Evolutionary conservation across 64 coral and sea anemone species (phyloP), one percentile per base, ranked within the genome.

Genomic region (Montipora sp.): DNA sequence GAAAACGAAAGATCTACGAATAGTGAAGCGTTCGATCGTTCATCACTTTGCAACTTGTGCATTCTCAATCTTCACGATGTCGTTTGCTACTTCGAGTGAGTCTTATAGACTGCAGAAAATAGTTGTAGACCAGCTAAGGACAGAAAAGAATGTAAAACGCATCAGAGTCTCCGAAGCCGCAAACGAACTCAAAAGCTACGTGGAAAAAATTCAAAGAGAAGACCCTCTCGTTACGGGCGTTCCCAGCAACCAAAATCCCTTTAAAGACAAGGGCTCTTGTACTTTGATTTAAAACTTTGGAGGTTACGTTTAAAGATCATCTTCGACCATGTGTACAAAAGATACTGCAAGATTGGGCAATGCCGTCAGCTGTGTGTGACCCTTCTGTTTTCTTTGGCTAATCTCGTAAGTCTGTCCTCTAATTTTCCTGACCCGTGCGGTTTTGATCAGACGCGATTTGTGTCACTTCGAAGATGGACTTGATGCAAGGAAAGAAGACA

Each of bases 161-260:
- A 89, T 89, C 6, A 89, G 77, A 75, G 87, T 89, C 21, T 89
- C 87, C 7, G 72, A 89, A 59, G 75, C 87, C 9, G 72, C 87
- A 77, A 78, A 77, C 75, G 87, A 89, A 89, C 87, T 89, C 10
- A 89, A 77, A 78, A 89, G 15, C 72, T 89, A 77, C 59, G 72
- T 75, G 72, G 87, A 89, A 22, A 89, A 89, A 77, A 75, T 77
- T 48, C 75, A 78, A 48, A 22, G 72, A 43, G 87, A 89, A 59
- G 87, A 89, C 18, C 87, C 87, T 7, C 87, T 89, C 1, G 87
- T 89, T 59, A 59, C 23, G 2, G 87, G 87, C 4, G 72, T 89
- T 44, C 87, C 87, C 5, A 51, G 72, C 5, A 78, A 78, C 22
- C 72, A 89, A 77, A 89, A 89, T 50, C 87, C 87, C n/a, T 89